Evolutionary conservation across 1,140 invertebrate genomes (phyloP).

Genomic region (Nasonia vitripennis): DNA sequence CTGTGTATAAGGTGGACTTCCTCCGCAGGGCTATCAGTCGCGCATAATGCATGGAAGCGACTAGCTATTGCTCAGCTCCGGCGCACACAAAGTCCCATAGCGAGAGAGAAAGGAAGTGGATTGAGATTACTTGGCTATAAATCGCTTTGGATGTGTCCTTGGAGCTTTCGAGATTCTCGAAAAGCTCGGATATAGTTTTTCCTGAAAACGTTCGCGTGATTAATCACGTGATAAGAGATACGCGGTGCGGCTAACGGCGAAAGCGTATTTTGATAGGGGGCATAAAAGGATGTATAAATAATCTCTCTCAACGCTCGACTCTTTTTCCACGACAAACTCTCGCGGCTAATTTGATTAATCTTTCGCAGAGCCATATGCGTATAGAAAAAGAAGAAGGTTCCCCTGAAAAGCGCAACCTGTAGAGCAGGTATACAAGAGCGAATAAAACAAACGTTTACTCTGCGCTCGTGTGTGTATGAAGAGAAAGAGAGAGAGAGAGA

Average conservation of each 20-base stretch:
- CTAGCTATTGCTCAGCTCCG: not conserved
- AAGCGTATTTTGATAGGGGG: not conserved
- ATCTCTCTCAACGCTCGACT: not conserved
- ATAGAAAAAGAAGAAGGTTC: no score
- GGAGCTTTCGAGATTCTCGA: no score
- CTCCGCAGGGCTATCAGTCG: slow-evolving; percentile 38
- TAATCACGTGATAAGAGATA: not conserved
- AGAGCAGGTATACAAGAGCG: not conserved
- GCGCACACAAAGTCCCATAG: slow-evolving; percentile 79
- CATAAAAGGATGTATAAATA: slow-evolving; percentile 28
- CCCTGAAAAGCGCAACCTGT: no score
- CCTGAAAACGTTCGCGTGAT: not conserved
- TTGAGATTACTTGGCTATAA: no score
- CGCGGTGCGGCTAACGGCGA: not conserved
- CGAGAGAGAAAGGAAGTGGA: slow-evolving; percentile 1
- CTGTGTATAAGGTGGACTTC: slow-evolving; percentile 11
- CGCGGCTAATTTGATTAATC: no score
- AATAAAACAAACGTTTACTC: slow-evolving; percentile 43
- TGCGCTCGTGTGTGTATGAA: not conserved
- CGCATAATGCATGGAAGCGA: slow-evolving; percentile 38
- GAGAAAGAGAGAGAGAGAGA: not conserved
- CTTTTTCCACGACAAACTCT: not conserved
- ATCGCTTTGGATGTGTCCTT: no score
- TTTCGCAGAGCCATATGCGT: no score
- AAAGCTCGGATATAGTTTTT: not conserved